phyloP scores from a whole-genome alignment of 2,113 vertebrate species.

The Oryzias woworae region DNA sequence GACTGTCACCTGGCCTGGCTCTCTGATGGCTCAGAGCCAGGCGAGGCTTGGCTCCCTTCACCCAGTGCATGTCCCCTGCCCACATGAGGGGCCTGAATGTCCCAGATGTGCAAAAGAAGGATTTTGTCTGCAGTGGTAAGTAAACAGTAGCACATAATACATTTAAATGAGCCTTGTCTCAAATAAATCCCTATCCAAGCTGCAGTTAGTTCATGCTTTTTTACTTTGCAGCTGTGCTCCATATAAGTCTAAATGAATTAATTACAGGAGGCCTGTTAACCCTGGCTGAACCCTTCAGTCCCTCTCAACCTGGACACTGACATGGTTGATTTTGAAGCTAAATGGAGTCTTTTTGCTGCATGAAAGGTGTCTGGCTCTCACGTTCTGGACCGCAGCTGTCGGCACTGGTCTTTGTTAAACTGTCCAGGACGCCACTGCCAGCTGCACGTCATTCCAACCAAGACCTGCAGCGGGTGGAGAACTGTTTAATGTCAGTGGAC shows the following conservation, averaged over 20 bases:
- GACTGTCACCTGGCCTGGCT: slow-evolving; percentile 99
- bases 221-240: too few relatives aligned
- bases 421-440: neutral
- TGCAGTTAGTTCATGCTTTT: too few relatives aligned
- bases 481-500: neutral
- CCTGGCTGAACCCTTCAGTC: neutral
- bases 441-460: neutral
- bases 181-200: neutral
- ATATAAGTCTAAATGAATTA: too few relatives aligned
- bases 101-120: slow-evolving; percentile 96
- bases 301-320: neutral
- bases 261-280: neutral
- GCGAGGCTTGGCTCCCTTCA: slow-evolving; percentile 92
- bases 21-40: slow-evolving; percentile 93
- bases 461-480: slow-evolving; percentile 1
- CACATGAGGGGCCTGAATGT: slow-evolving; percentile 94
- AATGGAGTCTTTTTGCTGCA: neutral
- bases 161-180: neutral
- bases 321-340: neutral
- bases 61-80: slow-evolving; percentile 94
- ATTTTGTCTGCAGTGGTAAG: slow-evolving; percentile 92
- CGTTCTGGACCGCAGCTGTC: neutral
- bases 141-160: neutral
- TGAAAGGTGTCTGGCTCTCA: neutral
- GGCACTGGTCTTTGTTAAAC: neutral